These are phyloP conservation scores for Lasiurus cinereus DNA, from an alignment of 2,113 vertebrate genomes.

Conservation along the genomic window DNA sequence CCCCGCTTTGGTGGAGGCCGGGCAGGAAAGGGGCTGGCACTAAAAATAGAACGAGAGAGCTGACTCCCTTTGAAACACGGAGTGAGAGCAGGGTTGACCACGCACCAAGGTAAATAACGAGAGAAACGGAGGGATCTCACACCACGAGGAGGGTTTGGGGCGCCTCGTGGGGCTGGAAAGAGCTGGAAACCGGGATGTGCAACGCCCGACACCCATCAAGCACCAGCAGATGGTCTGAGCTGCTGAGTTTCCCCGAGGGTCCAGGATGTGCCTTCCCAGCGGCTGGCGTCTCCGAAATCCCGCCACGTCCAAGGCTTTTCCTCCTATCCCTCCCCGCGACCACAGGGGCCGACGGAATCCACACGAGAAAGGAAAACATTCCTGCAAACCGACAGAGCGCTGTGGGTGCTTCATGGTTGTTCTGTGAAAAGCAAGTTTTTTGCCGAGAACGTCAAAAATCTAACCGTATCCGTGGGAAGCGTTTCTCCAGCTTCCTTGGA, in stretches of 20 bases:
- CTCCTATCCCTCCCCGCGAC: not conserved
- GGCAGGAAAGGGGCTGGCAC: not conserved
- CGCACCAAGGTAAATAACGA: conserved; percentile 32
- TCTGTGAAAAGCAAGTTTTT: conserved; percentile 21
- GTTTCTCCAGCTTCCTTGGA: not conserved
- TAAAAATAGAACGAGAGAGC: conserved; percentile 58
- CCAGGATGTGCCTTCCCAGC: conserved; percentile 22
- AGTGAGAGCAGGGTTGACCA: conserved; percentile 34
- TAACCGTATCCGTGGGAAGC: not conserved
- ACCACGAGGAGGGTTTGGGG: not conserved
- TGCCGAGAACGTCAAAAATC: not conserved
- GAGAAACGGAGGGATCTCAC: conserved; percentile 12
- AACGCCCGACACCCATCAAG: not conserved
- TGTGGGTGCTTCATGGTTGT: not conserved
- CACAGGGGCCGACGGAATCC: not conserved
- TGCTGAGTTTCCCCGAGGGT: not conserved
- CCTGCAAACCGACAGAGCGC: not conserved
- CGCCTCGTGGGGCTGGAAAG: not conserved
- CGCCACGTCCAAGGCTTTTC: not conserved
- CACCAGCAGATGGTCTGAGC: not conserved
- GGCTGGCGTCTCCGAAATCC: not conserved
- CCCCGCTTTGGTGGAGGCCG: not conserved
- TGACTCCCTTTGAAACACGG: conserved; percentile 11
- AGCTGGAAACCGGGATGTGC: not conserved
- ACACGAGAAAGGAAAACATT: conserved; percentile 5